Percentiles rank a stretch among this genome's conserved stretches.
Conservation (phyloP, 2,888 invertebrate species). For the Brenthis ino region DNA sequence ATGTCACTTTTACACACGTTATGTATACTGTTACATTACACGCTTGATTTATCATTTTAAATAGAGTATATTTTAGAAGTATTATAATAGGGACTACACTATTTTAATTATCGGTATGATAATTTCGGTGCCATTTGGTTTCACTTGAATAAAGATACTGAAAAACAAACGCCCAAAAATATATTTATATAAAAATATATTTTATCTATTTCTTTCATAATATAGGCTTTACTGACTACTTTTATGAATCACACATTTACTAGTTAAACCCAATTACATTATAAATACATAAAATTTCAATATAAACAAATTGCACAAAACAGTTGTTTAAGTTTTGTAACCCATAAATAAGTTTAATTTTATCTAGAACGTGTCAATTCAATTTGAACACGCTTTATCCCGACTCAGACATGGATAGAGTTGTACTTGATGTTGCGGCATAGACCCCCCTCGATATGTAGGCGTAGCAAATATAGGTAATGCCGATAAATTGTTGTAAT, state of each 20-base stretch:
- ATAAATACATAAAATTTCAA: neutral
- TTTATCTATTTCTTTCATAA: too few species aligned
- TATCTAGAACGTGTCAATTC: constrained; percentile 34
- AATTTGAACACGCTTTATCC: constrained; percentile 26
- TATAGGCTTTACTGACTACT: too few species aligned
- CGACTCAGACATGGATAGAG: constrained; percentile 16
- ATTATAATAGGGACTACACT: too few species aligned
- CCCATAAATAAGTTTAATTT: constrained; percentile 33
- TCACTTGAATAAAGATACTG: too few species aligned
- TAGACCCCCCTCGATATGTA: constrained; percentile 7
- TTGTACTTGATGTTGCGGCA: constrained; percentile 15
- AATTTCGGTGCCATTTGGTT: too few species aligned
- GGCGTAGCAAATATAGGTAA: constrained; percentile 22
- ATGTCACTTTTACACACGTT: neutral
- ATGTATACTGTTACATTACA: neutral
- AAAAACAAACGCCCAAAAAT: too few species aligned
- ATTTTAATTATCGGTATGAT: too few species aligned
- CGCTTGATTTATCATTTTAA: neutral
- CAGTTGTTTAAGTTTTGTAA: constrained; percentile 5
- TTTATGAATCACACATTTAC: too few species aligned
- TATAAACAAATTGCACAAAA: constrained; percentile 16
- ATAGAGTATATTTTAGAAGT: neutral
- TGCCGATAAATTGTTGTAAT: constrained; percentile 21
- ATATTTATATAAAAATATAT: too few species aligned
- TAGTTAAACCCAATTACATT: too few species aligned